phyloP scores from a whole-genome alignment of 2,888 invertebrate species.

The Ethmia dodecea region DNA sequence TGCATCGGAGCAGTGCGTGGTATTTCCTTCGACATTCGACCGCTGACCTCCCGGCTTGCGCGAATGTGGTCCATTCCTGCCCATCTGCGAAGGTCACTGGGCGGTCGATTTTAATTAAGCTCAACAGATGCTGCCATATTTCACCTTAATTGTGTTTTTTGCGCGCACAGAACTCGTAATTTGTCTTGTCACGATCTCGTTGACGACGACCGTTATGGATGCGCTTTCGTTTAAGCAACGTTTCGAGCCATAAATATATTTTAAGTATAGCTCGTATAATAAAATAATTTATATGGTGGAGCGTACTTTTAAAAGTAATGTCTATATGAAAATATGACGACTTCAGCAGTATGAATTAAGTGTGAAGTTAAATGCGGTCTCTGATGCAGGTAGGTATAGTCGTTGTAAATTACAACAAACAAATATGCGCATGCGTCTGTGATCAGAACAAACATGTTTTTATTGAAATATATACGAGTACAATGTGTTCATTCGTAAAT shows the following conservation, averaged over 20 bases:
- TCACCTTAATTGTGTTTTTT: slow-evolving; percentile 26
- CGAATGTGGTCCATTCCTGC: slow-evolving; percentile 11
- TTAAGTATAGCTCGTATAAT: too few species aligned
- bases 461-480: too few species aligned
- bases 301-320: too few species aligned
- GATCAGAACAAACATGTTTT: too few species aligned
- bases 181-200: slow-evolving; percentile 17
- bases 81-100: slow-evolving; percentile 19
- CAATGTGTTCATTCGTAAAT: too few species aligned
- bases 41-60: slow-evolving; percentile 1
- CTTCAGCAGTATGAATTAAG: too few species aligned
- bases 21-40: slow-evolving; percentile 4
- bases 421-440: too few species aligned
- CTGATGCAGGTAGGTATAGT: too few species aligned
- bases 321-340: too few species aligned
- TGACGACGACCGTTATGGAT: neutral
- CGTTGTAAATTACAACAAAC: too few species aligned
- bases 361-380: too few species aligned
- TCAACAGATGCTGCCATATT: slow-evolving; percentile 25
- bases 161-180: slow-evolving; percentile 24
- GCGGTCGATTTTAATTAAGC: slow-evolving; percentile 34
- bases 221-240: neutral
- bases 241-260: neutral
- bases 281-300: too few species aligned
- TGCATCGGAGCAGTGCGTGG: slow-evolving; percentile 1